These are phyloP conservation scores for Martes martes DNA, from an alignment of 2,113 vertebrate genomes.

Conservation along the genomic window DNA sequence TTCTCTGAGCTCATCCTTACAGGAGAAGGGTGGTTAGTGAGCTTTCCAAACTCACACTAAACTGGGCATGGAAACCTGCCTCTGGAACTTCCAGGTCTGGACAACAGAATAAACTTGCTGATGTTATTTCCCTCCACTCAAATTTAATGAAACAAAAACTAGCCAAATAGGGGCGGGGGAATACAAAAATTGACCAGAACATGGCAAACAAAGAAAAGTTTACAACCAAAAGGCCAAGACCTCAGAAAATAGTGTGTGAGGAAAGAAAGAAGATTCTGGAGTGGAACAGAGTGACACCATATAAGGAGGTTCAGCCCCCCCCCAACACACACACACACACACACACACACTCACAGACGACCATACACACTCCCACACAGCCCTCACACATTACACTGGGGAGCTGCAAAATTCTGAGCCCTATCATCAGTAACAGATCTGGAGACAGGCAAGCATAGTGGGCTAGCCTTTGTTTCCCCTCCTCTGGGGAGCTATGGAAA, in stretches of 20 bases:
- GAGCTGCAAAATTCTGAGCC: not conserved
- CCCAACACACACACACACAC: not conserved
- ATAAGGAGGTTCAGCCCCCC: not conserved
- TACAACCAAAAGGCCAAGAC: not conserved
- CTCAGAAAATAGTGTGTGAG: not conserved
- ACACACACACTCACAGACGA: not conserved
- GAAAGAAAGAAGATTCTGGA: not conserved
- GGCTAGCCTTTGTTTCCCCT: not conserved
- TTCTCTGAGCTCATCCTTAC: not conserved
- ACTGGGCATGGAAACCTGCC: not conserved
- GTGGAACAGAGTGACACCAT: not conserved
- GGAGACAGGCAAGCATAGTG: not conserved
- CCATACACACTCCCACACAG: not conserved
- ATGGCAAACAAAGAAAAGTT: not conserved
- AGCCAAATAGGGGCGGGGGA: not conserved
- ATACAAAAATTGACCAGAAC: not conserved
- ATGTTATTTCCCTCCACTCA: not conserved
- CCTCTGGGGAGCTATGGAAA: not conserved
- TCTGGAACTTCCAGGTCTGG: not conserved
- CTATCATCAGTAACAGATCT: not conserved
- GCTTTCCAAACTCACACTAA: not conserved
- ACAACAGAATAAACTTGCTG: not conserved
- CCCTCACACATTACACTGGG: not conserved
- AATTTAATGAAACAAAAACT: conserved; percentile 19
- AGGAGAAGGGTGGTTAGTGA: not conserved